Base-by-base conservation (phyloP, 2,888 invertebrate species). In the Torymus aiolomorphi region DNA sequence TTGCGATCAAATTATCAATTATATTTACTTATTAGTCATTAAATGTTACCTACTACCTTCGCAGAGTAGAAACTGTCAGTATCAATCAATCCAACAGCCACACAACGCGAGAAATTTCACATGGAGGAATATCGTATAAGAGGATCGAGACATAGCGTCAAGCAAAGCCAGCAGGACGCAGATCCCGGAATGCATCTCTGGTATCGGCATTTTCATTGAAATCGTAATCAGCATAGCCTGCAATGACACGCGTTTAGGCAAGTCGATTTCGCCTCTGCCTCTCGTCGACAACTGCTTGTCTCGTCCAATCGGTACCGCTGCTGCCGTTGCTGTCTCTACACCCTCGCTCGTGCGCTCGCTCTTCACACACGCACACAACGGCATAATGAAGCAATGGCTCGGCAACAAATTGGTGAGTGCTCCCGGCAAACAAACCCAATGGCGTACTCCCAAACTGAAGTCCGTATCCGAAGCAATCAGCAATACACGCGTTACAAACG, bases 401-500 rank as follows among this genome's bases (percentile, higher is more conserved):
- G 80, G 52, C 70, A 81, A 80, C 80, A 81, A 84, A 85, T 84
- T 83, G 82, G 80, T 81, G 76, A 80, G 65, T 63, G 80, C 72
- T 78, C 80, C 79, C 79, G 82, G 83, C 81, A 81, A 79, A 84
- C 79, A 82, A 78, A 84, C 77, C 75, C 82, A 80, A 78, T 76
- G 81, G 82, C 76, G 74, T 75, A 82, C 51, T 20, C 56, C 14
- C 49, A 4, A 56, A 74, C 82, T 78, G 61, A 73, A 81, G 67
- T 80, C 80, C 77, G 75, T 81, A 42, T 61, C 81, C 76, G 78
- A 84, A 86, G 84, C 86, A 87, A 88, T 88, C 88, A 88, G 84
- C 83, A 83, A 84, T 87, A 88, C 86, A 86, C 84, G 84, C 85
- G 86, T 88, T 86, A 52, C 24, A n/a, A 16, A 18, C 14, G 24